Percentiles rank a stretch among this genome's conserved stretches.
phyloP scores from a whole-genome alignment of 1,140 invertebrate genomes.

The Akabosia matsudoensis region DNA sequence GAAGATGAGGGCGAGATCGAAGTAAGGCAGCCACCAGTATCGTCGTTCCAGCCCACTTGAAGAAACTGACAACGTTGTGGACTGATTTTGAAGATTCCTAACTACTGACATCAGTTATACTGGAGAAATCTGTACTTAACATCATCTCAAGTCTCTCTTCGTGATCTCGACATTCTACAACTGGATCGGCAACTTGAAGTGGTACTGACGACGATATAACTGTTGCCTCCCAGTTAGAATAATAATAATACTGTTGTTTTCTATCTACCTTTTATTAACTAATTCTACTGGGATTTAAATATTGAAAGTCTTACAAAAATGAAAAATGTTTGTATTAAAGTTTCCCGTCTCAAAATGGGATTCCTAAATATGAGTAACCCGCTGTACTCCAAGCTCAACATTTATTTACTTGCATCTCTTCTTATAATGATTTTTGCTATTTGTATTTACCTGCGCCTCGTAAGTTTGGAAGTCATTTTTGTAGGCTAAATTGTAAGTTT shows the following conservation, averaged over 20 bases:
- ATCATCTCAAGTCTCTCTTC: not conserved
- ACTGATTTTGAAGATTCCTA: not conserved
- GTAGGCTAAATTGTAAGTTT: no score
- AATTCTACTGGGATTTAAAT: slow-evolving; percentile 12
- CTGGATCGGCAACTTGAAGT: not conserved
- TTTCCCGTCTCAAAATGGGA: not conserved
- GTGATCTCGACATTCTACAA: not conserved
- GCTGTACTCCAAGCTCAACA: no score
- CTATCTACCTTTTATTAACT: slow-evolving; percentile 11
- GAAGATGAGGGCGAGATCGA: slow-evolving; percentile 56
- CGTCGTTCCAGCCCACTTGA: not conserved
- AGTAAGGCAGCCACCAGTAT: slow-evolving; percentile 47
- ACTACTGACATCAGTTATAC: not conserved
- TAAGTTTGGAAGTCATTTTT: no score
- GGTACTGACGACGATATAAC: slow-evolving; percentile 6
- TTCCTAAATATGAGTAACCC: slow-evolving; percentile 9
- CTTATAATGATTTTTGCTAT: no score
- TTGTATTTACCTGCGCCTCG: no score
- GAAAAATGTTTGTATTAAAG: slow-evolving; percentile 16
- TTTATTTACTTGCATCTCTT: no score
- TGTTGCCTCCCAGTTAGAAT: slow-evolving; percentile 19
- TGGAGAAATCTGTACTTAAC: not conserved
- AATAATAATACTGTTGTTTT: not conserved
- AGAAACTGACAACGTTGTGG: not conserved
- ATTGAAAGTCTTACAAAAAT: not conserved